Evolutionary conservation across 2,888 invertebrate species (phyloP).

Genomic region (Phengaris alcon): DNA sequence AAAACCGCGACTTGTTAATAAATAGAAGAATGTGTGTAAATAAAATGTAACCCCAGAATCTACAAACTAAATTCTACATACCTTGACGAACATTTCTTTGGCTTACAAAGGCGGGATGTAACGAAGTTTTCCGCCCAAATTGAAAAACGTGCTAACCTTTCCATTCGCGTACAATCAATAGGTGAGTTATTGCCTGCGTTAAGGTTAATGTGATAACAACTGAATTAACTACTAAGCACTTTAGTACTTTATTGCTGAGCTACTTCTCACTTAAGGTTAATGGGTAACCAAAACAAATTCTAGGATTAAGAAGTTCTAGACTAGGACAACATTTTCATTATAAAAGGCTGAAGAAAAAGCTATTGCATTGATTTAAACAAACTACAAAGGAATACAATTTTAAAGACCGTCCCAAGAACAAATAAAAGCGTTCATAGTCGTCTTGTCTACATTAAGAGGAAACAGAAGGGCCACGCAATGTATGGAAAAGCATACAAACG

Average conservation of each 20-base stretch:
- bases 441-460: not conserved
- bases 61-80: not conserved
- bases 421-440: not conserved
- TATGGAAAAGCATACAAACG: too few species aligned
- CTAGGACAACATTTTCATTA: not conserved
- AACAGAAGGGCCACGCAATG: too few species aligned
- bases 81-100: slow-evolving; percentile 1
- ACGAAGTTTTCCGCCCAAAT: slow-evolving; percentile 15
- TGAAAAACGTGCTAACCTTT: slow-evolving; percentile 16
- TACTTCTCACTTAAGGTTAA: not conserved
- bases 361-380: not conserved
- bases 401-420: not conserved
- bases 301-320: not conserved
- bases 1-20: not conserved
- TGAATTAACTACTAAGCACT: not conserved
- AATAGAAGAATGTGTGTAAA: not conserved
- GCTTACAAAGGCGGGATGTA: slow-evolving; percentile 13
- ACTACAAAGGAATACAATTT: not conserved
- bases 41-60: not conserved
- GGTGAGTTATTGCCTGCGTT: not conserved
- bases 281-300: not conserved
- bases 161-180: not conserved
- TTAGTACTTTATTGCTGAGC: not conserved
- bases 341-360: not conserved
- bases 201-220: slow-evolving; percentile 5